phyloP scores from a whole-genome alignment of 2,888 invertebrate species.

The Amphipoea oculea region DNA sequence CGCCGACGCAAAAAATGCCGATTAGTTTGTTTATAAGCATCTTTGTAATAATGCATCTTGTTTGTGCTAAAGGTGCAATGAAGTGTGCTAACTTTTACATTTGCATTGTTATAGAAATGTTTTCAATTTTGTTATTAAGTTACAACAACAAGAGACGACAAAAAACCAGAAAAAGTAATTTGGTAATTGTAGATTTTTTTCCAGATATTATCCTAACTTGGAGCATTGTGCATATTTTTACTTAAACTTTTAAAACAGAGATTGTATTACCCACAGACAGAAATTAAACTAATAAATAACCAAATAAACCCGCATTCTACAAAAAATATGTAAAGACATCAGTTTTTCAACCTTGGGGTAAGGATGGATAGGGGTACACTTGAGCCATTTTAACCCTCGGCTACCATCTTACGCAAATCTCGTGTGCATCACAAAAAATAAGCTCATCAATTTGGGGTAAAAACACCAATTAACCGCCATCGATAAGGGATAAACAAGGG shows the following conservation, averaged over 20 bases:
- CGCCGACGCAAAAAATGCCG: conserved; percentile 58
- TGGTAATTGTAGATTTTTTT: conserved; percentile 22
- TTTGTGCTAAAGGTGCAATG: conserved; percentile 59
- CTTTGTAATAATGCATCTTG: conserved; percentile 53
- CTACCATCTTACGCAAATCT: conserved; percentile 81
- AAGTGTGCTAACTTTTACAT: conserved; percentile 54
- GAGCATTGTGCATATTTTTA: conserved; percentile 23
- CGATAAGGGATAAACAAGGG: conserved; percentile 77
- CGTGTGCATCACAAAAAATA: conserved; percentile 54
- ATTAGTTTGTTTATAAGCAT: conserved; percentile 62
- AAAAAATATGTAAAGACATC: conserved; percentile 15
- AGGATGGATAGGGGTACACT: conserved; percentile 39
- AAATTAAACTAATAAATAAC: conserved; percentile 29
- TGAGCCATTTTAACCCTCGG: conserved; percentile 45
- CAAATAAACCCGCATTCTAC: not conserved
- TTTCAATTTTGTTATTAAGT: conserved; percentile 54
- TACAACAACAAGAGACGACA: conserved; percentile 38
- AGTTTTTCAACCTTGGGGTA: conserved; percentile 12
- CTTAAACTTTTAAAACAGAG: not conserved
- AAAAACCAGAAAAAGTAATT: conserved; percentile 15
- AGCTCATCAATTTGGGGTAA: conserved; percentile 75
- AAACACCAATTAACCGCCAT: conserved; percentile 82
- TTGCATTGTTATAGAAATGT: conserved; percentile 42
- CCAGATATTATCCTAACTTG: conserved; percentile 1
- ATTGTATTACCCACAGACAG: conserved; percentile 30